These are phyloP conservation scores for Andricus curvator DNA, from an alignment of 2,888 invertebrate species.

Conservation along the genomic window DNA sequence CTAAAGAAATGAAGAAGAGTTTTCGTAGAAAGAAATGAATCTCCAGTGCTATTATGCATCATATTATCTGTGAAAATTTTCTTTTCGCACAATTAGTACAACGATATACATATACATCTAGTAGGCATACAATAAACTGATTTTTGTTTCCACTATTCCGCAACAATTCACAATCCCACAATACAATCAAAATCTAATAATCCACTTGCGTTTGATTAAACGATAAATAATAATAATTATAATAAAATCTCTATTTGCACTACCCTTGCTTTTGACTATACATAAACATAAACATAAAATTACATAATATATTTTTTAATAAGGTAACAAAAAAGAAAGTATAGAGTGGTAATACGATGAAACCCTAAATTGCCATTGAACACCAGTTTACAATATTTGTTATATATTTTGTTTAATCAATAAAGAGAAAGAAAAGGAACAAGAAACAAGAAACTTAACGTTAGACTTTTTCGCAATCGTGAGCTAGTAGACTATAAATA, in stretches of 20 bases:
- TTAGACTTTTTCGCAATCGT: not conserved
- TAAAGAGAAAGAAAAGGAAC: not conserved
- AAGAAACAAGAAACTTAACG: not conserved
- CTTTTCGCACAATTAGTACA: conserved; percentile 32
- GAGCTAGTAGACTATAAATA: conserved; percentile 27
- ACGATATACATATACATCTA: conserved; percentile 21
- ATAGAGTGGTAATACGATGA: conserved; percentile 4
- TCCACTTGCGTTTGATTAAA: conserved; percentile 26
- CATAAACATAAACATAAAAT: conserved; percentile 29
- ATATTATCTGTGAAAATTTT: conserved; percentile 16
- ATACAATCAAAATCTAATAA: conserved; percentile 29
- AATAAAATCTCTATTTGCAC: conserved; percentile 39
- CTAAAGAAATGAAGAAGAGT: not conserved
- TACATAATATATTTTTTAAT: conserved; percentile 31
- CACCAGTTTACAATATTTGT: conserved; percentile 38
- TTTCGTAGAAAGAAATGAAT: conserved; percentile 4
- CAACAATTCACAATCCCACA: conserved; percentile 39
- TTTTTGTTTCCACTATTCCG: conserved; percentile 23
- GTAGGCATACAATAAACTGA: conserved; percentile 35
- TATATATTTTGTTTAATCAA: conserved; percentile 9
- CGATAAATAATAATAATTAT: conserved; percentile 37
- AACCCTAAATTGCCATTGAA: conserved; percentile 37
- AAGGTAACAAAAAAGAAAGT: conserved; percentile 31
- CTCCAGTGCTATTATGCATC: conserved; percentile 29
- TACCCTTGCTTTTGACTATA: conserved; percentile 35